Percentiles rank a stretch among this genome's conserved stretches.
phyloP scores from a whole-genome alignment of 1,140 invertebrate species.

The Caenorhabditis remanei region DNA sequence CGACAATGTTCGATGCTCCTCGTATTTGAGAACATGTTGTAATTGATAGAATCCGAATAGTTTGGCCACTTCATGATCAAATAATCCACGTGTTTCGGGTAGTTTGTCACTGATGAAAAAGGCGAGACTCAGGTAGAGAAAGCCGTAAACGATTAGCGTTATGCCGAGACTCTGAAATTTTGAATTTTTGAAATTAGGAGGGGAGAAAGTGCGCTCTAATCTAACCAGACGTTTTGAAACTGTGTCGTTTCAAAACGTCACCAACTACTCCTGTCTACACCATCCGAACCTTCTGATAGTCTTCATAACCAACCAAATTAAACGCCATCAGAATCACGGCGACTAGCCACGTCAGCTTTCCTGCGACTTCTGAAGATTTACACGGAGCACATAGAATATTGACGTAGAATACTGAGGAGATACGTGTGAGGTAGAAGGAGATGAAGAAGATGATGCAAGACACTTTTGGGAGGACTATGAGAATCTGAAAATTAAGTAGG shows the following conservation, averaged over 20 bases:
- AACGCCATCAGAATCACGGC: not conserved
- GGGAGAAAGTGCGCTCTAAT: too few relatives aligned
- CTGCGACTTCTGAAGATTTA: not conserved
- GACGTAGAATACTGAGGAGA: not conserved
- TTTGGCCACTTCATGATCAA: not conserved
- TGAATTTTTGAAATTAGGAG: not conserved
- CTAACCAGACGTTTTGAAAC: too few relatives aligned
- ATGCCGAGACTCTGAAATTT: slow-evolving; percentile 8
- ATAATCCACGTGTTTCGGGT: not conserved
- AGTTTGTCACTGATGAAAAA: not conserved
- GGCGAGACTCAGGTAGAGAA: not conserved
- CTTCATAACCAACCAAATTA: not conserved
- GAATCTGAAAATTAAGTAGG: too few relatives aligned
- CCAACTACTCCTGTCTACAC: too few relatives aligned
- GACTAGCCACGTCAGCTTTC: not conserved
- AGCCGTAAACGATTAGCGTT: not conserved
- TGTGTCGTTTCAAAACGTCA: too few relatives aligned
- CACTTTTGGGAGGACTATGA: not conserved
- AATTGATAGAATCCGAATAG: not conserved
- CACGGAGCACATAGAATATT: not conserved
- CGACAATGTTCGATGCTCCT: not conserved
- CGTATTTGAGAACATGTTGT: not conserved
- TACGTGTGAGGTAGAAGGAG: not conserved
- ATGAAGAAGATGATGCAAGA: not conserved
- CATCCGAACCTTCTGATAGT: not conserved